These are phyloP conservation scores for Galeopsomyia nigrocyanea DNA, from an alignment of 2,888 invertebrate species.

Conservation along the genomic window DNA sequence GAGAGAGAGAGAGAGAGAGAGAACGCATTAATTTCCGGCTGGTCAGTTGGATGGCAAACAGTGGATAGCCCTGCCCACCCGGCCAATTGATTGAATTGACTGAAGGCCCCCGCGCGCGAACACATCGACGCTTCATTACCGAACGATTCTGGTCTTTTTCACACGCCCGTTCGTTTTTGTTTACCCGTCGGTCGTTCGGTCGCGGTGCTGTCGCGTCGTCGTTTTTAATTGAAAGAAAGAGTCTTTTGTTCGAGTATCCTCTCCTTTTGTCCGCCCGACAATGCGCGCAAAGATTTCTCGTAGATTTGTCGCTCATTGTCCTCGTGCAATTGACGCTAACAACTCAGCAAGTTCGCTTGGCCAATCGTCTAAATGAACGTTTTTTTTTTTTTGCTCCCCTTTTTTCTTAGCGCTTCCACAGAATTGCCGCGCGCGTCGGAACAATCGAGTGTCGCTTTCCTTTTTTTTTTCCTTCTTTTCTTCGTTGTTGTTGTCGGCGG, in stretches of 20 bases:
- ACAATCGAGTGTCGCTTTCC: background rate
- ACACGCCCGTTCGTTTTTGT: no score
- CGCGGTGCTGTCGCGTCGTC: background rate
- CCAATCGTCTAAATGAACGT: background rate
- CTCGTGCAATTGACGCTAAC: background rate
- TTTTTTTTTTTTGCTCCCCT: background rate
- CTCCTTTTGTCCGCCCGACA: no score
- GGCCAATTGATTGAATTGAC: constrained; percentile 68
- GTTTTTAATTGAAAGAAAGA: background rate
- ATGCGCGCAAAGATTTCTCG: no score
- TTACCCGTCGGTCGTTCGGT: no score
- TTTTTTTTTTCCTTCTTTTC: background rate
- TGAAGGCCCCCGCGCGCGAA: constrained; percentile 55
- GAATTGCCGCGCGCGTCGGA: constrained; percentile 10
- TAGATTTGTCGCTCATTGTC: no score
- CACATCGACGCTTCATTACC: background rate
- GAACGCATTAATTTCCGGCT: constrained; percentile 68
- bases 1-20: no score
- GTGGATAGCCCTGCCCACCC: constrained; percentile 27
- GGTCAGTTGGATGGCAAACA: constrained; percentile 57
- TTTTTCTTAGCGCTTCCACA: no score
- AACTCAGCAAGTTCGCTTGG: background rate
- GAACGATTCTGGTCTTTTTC: background rate
- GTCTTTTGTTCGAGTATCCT: background rate
- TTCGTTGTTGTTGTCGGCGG: background rate